phyloP scores from a whole-genome alignment of 2,113 vertebrate genomes.

The Hemicordylus capensis region DNA sequence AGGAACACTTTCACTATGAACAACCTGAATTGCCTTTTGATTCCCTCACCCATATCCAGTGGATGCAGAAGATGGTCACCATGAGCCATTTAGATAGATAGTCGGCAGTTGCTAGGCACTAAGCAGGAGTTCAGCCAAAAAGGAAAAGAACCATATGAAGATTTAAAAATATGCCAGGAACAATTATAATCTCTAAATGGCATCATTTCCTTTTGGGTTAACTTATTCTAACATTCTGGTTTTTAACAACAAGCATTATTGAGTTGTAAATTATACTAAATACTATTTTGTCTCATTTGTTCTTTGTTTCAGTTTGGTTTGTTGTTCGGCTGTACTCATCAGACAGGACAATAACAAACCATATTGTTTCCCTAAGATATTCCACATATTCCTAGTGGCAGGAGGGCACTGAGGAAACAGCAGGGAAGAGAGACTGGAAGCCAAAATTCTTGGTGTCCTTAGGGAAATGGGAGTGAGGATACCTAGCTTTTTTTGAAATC shows the following conservation, averaged over 20 bases:
- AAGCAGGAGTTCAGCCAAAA: conserved; percentile 49
- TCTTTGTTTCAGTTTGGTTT: conserved; percentile 1
- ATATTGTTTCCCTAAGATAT: neutral
- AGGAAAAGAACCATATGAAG: conserved; percentile 39
- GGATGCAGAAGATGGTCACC: conserved; percentile 36
- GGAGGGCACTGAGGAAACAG: neutral
- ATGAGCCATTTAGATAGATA: conserved; percentile 44
- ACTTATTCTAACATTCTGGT: conserved; percentile 41
- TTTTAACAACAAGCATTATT: conserved; percentile 29
- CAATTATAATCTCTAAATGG: conserved; percentile 55
- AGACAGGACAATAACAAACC: neutral
- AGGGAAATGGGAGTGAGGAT: neutral
- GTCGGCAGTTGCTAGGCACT: conserved; percentile 78
- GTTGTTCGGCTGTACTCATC: neutral
- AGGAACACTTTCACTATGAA: conserved; percentile 33
- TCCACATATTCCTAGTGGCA: neutral
- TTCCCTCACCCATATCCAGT: conserved; percentile 23
- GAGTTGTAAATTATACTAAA: conserved; percentile 15
- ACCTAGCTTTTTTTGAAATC: neutral
- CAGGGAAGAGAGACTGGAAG: neutral
- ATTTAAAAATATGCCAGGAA: conserved; percentile 62
- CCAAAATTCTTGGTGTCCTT: neutral
- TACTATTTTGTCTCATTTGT: neutral
- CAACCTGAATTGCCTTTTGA: conserved; percentile 45
- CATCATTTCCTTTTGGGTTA: conserved; percentile 33